Evolutionary conservation across 2,113 vertebrate genomes (phyloP).

Genomic region (Hiodon tergisus): DNA sequence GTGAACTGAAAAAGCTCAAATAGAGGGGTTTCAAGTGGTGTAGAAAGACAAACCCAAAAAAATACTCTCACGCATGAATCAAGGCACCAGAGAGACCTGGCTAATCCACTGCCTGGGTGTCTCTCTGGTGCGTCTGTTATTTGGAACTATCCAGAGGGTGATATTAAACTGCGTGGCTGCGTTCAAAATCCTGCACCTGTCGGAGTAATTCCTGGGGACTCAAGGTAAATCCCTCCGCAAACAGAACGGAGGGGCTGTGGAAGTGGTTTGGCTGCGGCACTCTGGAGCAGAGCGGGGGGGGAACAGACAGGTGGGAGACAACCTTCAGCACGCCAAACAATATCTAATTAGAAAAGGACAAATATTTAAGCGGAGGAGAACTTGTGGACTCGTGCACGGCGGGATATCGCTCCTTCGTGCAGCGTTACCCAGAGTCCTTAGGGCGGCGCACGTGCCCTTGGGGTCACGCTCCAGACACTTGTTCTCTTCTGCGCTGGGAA

Average conservation of each 20-base stretch:
- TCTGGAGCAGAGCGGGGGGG: not conserved
- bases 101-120: conserved; percentile 5
- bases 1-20: not conserved
- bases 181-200: not conserved
- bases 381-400: not conserved
- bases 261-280: not conserved
- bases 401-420: not conserved
- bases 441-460: not conserved
- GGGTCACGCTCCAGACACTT: too few species aligned
- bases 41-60: not conserved
- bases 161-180: not conserved
- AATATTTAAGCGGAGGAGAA: not conserved
- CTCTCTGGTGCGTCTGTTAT: too few species aligned
- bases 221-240: conserved; percentile 3
- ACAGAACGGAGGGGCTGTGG: not conserved
- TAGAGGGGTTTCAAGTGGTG: not conserved
- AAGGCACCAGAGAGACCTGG: not conserved
- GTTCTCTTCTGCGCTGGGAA: too few species aligned
- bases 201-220: not conserved
- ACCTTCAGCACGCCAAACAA: not conserved
- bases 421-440: not conserved
- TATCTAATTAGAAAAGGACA: not conserved
- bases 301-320: not conserved
- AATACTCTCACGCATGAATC: not conserved
- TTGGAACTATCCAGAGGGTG: not conserved